phyloP scores from a whole-genome alignment of 2,797 vertebrate genomes.

The Remorina albescens region DNA sequence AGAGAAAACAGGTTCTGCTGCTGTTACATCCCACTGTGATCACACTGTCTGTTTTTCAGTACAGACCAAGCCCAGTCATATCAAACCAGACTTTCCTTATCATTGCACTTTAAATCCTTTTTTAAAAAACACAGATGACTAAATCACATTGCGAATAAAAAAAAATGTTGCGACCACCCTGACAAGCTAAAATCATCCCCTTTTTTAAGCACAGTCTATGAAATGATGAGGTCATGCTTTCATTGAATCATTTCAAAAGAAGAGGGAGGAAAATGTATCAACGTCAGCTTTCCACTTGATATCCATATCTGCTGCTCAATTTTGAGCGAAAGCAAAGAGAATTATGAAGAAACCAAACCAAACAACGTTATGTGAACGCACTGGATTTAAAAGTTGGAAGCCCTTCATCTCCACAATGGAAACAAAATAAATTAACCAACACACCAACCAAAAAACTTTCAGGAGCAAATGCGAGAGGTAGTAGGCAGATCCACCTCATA shows the following conservation, averaged over 20 bases:
- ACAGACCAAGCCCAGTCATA: neutral
- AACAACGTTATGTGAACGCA: neutral
- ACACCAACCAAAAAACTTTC: neutral
- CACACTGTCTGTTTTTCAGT: constrained; percentile 14
- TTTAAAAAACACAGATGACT: no score
- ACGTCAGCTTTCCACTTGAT: neutral
- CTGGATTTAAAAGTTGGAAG: neutral
- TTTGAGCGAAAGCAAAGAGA: neutral
- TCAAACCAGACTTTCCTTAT: neutral
- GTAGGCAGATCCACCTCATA: constrained; percentile 3
- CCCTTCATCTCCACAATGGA: neutral
- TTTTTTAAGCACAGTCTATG: neutral
- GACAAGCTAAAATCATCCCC: no score
- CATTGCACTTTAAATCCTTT: neutral
- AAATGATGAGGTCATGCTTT: neutral
- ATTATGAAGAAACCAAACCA: neutral
- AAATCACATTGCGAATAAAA: neutral
- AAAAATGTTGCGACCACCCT: neutral
- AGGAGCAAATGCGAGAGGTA: constrained; percentile 4
- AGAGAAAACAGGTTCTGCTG: constrained; percentile 50
- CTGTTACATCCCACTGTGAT: constrained; percentile 47
- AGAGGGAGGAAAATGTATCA: neutral
- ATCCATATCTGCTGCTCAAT: neutral
- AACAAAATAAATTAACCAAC: neutral
- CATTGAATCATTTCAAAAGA: neutral